Evolutionary conservation across 2,888 invertebrate species (phyloP), one percentile per base, ranked within the genome.

Genomic region (Silvanus unidentatus): DNA sequence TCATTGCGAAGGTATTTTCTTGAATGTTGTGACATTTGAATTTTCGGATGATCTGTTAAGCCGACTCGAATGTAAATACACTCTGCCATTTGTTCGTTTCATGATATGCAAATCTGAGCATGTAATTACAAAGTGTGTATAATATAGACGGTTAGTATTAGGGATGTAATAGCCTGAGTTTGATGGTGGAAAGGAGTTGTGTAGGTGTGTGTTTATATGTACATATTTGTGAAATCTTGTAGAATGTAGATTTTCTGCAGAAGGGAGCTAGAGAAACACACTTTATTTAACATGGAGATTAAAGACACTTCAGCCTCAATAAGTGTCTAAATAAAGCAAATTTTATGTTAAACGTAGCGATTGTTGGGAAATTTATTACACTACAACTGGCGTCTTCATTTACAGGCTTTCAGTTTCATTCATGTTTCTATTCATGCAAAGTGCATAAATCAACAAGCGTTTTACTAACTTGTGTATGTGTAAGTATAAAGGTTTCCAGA

Each of bases 21-120:
- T 22, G 22, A 22, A 22, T 22, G 22, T 22, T 22, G 53, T 55
- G 53, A 52, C 53, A 53, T 53, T 52, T 50, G 49, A 50, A 50
- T 49, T 51, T n/a, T 50, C 40, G 40, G 52, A 49, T 55, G 54
- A 57, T 57, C 57, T 54, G 50, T 47, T 54, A 55, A 57, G 52
- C 50, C 15, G 11, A 8, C 13, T 16, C 10, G 2, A 37, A 12
- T 12, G 32, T 32, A 32, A 32, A 32, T 32, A 32, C n/a, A 32
- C 37, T 11, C 3, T 37, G 37, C 12, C 37, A 37, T 37, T 37
- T 37, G 37, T 37, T 37, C 37, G 15, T 37, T 37, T 37, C 37
- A 37, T 45, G 50, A 52, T 50, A 55, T 55, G 55, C 55, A 55
- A 55, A 55, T 55, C 53, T 49, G 39, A 32, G 42, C 48, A 43